Conservation (phyloP, 1,140 invertebrate species). For the Arion vulgaris region DNA sequence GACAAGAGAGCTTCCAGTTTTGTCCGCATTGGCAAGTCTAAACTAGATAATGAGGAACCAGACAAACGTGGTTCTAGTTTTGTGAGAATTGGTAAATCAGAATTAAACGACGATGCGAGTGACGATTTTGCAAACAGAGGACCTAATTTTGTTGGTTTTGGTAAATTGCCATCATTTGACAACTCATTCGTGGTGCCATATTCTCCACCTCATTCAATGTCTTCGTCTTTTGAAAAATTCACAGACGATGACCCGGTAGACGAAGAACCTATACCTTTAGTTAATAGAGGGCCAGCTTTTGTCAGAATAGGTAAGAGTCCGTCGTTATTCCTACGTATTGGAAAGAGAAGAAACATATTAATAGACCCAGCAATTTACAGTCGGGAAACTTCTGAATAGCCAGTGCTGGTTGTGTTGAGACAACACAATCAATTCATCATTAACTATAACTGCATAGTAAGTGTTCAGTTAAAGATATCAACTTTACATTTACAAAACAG, state of each 20-base stretch:
- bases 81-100: constrained; percentile 42
- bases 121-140: constrained; percentile 7
- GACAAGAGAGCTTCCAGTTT: neutral
- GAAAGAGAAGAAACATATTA: constrained; percentile 19
- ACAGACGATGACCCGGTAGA: constrained; percentile 20
- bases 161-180: neutral
- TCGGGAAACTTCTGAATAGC: constrained; percentile 22
- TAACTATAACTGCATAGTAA: too few relatives aligned
- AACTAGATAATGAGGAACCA: neutral
- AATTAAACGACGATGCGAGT: neutral
- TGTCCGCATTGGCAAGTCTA: constrained; percentile 40
- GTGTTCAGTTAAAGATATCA: too few relatives aligned
- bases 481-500: too few relatives aligned
- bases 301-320: constrained; percentile 53
- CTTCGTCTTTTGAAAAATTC: neutral
- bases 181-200: neutral
- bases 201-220: neutral
- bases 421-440: too few relatives aligned
- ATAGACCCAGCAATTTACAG: neutral
- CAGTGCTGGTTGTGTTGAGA: too few relatives aligned
- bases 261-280: neutral
- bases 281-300: constrained; percentile 40
- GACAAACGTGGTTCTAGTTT: constrained; percentile 32
- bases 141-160: constrained; percentile 48
- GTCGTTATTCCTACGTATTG: constrained; percentile 47